Conservation (phyloP, 2,797 vertebrate genomes). For the Ambastaia sidthimunki region DNA sequence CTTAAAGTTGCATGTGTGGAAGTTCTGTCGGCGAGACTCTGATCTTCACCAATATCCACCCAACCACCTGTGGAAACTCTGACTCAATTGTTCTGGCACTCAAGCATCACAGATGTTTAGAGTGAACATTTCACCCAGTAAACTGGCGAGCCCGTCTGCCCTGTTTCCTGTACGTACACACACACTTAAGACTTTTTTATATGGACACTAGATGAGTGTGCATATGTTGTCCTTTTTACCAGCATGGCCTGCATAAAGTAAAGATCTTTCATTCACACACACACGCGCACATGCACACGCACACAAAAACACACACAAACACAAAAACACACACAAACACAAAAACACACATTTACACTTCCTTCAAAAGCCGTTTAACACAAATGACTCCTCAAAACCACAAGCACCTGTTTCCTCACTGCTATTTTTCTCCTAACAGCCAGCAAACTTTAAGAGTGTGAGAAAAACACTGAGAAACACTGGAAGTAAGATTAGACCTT, state of each 20-base stretch:
- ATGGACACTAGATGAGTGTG: slow-evolving; percentile 26
- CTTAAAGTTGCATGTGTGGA: background rate
- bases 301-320: slow-evolving; percentile 17
- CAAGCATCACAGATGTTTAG: slow-evolving; percentile 76
- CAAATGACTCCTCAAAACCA: slow-evolving; percentile 29
- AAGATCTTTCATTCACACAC: slow-evolving; percentile 63
- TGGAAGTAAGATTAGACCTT: background rate
- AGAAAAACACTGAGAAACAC: background rate
- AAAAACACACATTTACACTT: slow-evolving; percentile 43
- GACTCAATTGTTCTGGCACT: slow-evolving; percentile 73
- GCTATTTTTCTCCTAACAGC: background rate
- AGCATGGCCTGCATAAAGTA: slow-evolving; percentile 33
- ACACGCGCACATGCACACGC: slow-evolving; percentile 21
- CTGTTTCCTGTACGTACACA: slow-evolving; percentile 67
- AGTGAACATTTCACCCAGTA: slow-evolving; percentile 63
- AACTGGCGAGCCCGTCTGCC: slow-evolving; percentile 69
- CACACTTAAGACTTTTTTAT: slow-evolving; percentile 19
- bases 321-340: slow-evolving; percentile 12
- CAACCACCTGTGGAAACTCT: slow-evolving; percentile 77
- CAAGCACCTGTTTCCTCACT: slow-evolving; percentile 69
- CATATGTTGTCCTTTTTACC: slow-evolving; percentile 48
- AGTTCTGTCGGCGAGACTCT: slow-evolving; percentile 4
- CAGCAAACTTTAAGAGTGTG: background rate
- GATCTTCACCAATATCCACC: slow-evolving; percentile 67
- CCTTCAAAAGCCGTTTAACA: slow-evolving; percentile 51